phyloP scores from a whole-genome alignment of 2,888 invertebrate genomes.

The Microplitis manilae region DNA sequence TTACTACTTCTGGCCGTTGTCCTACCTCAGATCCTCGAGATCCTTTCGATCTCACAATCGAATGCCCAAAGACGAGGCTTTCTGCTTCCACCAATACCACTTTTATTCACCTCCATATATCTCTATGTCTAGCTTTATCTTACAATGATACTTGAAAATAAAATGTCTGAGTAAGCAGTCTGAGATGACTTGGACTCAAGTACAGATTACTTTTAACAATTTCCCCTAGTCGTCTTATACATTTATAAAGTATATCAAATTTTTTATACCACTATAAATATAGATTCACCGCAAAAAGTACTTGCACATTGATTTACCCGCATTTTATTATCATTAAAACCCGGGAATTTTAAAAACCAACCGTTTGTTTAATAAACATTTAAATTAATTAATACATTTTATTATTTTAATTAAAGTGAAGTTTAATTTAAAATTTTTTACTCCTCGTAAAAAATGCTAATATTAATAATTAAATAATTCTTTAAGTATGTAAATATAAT shows the following conservation, averaged over 20 bases:
- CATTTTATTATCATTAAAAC: too few relatives aligned
- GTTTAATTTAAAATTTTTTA: background rate
- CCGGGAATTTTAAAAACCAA: too few relatives aligned
- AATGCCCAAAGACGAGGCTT: background rate
- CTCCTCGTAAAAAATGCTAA: background rate
- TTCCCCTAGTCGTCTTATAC: background rate
- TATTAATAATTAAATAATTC: background rate
- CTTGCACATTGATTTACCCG: too few relatives aligned
- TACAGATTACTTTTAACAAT: conserved; percentile 9
- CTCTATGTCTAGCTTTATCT: background rate
- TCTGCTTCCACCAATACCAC: background rate
- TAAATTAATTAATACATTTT: too few relatives aligned
- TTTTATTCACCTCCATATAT: conserved; percentile 1
- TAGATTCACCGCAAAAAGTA: too few relatives aligned
- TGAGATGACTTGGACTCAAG: conserved; percentile 15
- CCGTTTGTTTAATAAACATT: too few relatives aligned
- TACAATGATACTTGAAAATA: conserved; percentile 17
- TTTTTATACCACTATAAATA: too few relatives aligned
- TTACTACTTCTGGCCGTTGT: conserved; percentile 2
- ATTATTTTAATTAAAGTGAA: too few relatives aligned
- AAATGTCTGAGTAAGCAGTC: conserved; percentile 17
- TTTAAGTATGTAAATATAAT: background rate
- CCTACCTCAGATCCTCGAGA: background rate
- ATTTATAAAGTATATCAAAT: too few relatives aligned
- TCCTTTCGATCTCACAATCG: conserved; percentile 10